Conservation (phyloP, 2,797 vertebrate genomes). For the Hephaestus fuliginosus region DNA sequence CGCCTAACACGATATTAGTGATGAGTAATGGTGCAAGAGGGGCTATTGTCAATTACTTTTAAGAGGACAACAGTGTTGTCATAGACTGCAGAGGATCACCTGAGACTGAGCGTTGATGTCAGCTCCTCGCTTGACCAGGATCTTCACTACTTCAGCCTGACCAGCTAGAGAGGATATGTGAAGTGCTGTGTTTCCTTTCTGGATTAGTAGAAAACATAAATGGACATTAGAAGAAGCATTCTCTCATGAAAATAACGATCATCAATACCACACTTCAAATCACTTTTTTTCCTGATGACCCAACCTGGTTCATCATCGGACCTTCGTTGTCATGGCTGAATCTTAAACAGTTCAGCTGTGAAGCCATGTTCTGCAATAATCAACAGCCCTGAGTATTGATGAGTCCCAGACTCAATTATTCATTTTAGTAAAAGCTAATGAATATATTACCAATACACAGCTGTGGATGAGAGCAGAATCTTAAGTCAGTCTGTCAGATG, state of each 20-base stretch:
- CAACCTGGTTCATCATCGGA: neutral
- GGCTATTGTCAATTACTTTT: neutral
- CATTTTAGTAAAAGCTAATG: neutral
- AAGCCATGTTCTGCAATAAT: neutral
- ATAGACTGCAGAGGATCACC: slow-evolving; percentile 78
- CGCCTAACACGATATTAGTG: neutral
- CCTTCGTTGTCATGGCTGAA: neutral
- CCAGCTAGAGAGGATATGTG: slow-evolving; percentile 97
- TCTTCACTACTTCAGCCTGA: slow-evolving; percentile 94
- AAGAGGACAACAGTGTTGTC: neutral
- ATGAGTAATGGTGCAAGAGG: neutral
- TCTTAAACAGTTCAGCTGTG: neutral
- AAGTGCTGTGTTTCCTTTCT: slow-evolving; percentile 99
- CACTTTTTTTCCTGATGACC: neutral
- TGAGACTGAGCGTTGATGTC: slow-evolving; percentile 98
- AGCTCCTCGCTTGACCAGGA: slow-evolving; percentile 94
- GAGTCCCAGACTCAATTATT: neutral
- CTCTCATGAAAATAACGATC: neutral
- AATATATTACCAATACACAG: neutral
- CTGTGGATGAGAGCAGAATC: neutral
- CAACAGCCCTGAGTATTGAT: neutral
- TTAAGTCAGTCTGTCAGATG: neutral
- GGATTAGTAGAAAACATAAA: slow-evolving; percentile 29
- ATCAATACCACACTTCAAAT: neutral
- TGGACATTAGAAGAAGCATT: neutral